Evolutionary conservation across 2,797 vertebrate genomes (phyloP).

Genomic region (Bradypus variegatus): DNA sequence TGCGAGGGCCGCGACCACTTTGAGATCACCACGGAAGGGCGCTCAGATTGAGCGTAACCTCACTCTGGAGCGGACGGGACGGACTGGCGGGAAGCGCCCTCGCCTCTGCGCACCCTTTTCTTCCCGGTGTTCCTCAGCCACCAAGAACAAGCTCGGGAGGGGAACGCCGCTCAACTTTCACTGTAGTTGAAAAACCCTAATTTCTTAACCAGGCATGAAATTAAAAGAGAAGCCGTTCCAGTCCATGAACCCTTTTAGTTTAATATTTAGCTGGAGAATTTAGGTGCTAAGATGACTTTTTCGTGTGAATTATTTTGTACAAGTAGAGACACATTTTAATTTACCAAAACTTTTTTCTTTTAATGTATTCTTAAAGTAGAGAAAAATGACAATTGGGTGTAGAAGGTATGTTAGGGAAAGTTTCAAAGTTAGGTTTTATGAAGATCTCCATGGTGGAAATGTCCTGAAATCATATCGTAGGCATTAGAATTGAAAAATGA

Average conservation of each 20-base stretch:
- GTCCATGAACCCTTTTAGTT: neutral
- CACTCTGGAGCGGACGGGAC: neutral
- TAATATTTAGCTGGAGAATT: neutral
- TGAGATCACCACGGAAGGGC: neutral
- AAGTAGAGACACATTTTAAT: neutral
- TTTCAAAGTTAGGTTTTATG: neutral
- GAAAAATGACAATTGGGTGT: neutral
- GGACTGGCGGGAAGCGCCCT: neutral
- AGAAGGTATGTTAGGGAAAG: neutral
- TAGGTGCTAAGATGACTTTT: neutral
- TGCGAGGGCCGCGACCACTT: neutral
- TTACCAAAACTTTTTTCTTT: neutral
- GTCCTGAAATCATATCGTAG: neutral
- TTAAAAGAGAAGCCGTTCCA: neutral
- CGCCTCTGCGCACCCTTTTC: neutral
- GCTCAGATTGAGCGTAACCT: neutral
- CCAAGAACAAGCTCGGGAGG: neutral
- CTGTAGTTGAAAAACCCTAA: neutral
- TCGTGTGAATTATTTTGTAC: neutral
- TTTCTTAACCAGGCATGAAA: neutral
- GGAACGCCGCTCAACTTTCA: neutral
- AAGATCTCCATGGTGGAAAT: neutral
- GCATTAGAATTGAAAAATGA: neutral
- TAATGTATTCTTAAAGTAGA: neutral
- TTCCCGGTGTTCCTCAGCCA: neutral